Evolutionary conservation across 2,797 vertebrate species (phyloP), one percentile per base, ranked within the genome.

Genomic region (Neostethus bicornis): DNA sequence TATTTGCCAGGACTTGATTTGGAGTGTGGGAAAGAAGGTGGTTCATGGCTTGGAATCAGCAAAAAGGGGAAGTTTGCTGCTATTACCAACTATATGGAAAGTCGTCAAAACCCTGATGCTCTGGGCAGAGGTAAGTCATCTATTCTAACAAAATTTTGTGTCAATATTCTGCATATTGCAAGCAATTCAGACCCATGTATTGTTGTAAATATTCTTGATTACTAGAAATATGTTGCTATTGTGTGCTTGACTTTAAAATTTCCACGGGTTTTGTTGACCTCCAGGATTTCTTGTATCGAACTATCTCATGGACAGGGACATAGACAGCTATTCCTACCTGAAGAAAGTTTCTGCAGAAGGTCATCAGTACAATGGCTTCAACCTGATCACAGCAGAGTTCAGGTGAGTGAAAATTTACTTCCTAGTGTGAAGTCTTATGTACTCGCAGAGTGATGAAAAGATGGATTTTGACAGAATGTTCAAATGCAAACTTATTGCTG

Each of bases 351-450:
- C 96, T 1, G 23, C 85, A 31, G 96, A 98, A 67, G 87, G 94
- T 70, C 95, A 97, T 66, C 85, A 94, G 70, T 99, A 98, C 89
- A 99, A 98, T 0, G 96, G 96, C 75, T 99, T 99, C 82, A 98
- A 99, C 89, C 94, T 99, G 81, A 78, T 99, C 83, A 93, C 96
- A 17, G 96, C 95, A 1, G 96, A 99, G 61, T 94, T 99, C 77
- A 98, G 90, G 97, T 99, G 86, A 91, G 93, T 88, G n/a, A 48
- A 74, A 55, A 1, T 1, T 49, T 49, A 32, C 11, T 25, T 44
- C 7, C 14, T 5, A 26, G n/a, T 21, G 7, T 48, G 2, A 25
- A 38, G 37, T 25, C 14, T n/a, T 7, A 6, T 44, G 16, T 32
- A 5, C 24, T 1, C 34, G 24, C 39, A 47, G 29, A 59, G 3